Percentiles rank a stretch among this genome's conserved stretches.
Conservation (phyloP, 2,888 invertebrate species). For the Stenodera caucasica region DNA sequence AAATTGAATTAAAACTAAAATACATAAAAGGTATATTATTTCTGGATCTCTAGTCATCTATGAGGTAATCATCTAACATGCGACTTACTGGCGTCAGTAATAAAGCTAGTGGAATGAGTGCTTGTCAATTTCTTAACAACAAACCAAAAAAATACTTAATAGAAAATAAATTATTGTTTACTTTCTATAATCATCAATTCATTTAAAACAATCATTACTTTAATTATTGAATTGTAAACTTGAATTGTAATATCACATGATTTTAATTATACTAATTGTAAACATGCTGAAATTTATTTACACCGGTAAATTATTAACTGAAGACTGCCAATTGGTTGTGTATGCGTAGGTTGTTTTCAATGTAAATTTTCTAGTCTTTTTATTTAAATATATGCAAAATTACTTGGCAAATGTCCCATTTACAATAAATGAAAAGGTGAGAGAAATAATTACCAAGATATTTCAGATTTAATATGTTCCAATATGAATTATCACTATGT, state of each 20-base stretch:
- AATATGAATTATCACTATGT: constrained; percentile 30
- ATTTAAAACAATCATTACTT: too few species aligned
- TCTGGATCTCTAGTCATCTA: too few species aligned
- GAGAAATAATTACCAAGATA: constrained; percentile 23
- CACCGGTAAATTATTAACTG: background rate
- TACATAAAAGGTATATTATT: too few species aligned
- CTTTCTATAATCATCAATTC: too few species aligned
- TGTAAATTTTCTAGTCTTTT: constrained; percentile 1
- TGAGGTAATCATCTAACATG: constrained; percentile 41
- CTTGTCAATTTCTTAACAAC: constrained; percentile 36
- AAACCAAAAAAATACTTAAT: background rate
- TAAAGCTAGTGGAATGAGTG: constrained; percentile 44
- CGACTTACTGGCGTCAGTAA: constrained; percentile 46
- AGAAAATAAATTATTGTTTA: too few species aligned
- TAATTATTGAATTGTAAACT: background rate
- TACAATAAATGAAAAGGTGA: constrained; percentile 37
- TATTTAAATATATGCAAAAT: constrained; percentile 3
- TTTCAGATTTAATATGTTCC: constrained; percentile 5
- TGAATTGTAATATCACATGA: background rate
- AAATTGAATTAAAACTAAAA: too few species aligned
- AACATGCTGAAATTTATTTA: background rate
- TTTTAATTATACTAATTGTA: background rate
- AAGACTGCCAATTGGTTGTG: background rate
- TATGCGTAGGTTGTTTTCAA: constrained; percentile 29
- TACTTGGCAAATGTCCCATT: constrained; percentile 23